Evolutionary conservation across 2,888 invertebrate genomes (phyloP).

Genomic region (Ametastegia equiseti): DNA sequence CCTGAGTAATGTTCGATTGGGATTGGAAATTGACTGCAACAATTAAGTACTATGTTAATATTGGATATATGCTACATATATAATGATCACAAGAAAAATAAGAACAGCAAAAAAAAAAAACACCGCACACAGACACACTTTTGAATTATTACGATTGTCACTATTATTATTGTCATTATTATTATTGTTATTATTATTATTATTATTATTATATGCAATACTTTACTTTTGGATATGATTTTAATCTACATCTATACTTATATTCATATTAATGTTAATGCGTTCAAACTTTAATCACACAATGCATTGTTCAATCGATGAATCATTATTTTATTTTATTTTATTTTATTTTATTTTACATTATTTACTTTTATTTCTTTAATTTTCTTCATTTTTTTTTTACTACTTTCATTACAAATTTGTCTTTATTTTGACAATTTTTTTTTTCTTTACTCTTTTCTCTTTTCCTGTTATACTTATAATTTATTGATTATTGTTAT

Average conservation of each 20-base stretch:
- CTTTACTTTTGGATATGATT: background rate
- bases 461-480: conserved; percentile 58
- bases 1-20: conserved; percentile 64
- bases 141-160: background rate
- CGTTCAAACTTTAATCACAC: background rate
- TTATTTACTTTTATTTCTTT: conserved; percentile 54
- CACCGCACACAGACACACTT: background rate
- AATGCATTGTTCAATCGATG: background rate
- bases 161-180: background rate
- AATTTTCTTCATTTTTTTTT: conserved; percentile 37
- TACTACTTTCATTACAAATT: background rate
- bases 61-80: conserved; percentile 55
- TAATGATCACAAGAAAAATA: background rate
- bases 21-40: conserved; percentile 66
- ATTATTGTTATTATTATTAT: conserved; percentile 10
- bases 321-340: background rate
- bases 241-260: too few relatives aligned
- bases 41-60: conserved; percentile 62
- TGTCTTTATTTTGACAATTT: conserved; percentile 46
- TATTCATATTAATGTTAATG: background rate
- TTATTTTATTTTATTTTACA: background rate
- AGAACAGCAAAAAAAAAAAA: background rate
- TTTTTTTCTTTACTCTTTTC: conserved; percentile 53
- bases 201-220: background rate
- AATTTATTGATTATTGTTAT: background rate